Base-by-base conservation (phyloP, 2,113 vertebrate species). In the Illadopsis cleaveri region DNA sequence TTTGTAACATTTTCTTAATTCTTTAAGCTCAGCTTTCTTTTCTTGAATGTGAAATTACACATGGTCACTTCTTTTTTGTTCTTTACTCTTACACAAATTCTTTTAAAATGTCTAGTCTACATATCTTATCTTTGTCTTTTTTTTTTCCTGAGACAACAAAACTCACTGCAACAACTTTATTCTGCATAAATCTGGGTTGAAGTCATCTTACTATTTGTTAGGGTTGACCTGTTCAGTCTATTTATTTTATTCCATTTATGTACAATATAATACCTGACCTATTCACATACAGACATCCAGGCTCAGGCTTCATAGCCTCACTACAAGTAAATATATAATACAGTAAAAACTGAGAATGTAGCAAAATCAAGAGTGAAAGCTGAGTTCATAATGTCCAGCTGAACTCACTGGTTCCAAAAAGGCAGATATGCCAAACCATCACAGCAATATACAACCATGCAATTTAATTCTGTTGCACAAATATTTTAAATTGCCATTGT, bases 231-330 rank as follows among this genome's bases (percentile, higher is more conserved):
- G 70, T 75, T 54, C 51, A 47, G 35, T 50, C 35, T 90, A 82
- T 58, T 93, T 95, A 62, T 93, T 92, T 92, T 51, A 60, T 71
- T 90, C 24, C 44, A 19, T 93, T 85, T 75, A 72, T 88, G 57
- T 82, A 28, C 66, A 51, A 30, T 51, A 24, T 76, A 68, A 60
- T 82, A 62, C 48, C 70, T 88, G 57, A 79, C 53, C 73, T 37
- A 60, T 54, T 71, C 88, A 56, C 53, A 79, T 40, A 44, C 57
- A 85, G 61, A 64, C 66, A 79, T 89, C 38, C 66, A 89, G 84
- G 40, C 61, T 79, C 81, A 89, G 51, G 35, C 69, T 84, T 85
- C 47, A 54, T n/a, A 78, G 35, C 28, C 37, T 62, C 48, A n/a
- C 61, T 60, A 20, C 33, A 62, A 69, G 48, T 60, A 79, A 86